Evolutionary conservation across 2,113 vertebrate species (phyloP), one percentile per base, ranked within the genome.

Genomic region (Amphiprion percula): DNA sequence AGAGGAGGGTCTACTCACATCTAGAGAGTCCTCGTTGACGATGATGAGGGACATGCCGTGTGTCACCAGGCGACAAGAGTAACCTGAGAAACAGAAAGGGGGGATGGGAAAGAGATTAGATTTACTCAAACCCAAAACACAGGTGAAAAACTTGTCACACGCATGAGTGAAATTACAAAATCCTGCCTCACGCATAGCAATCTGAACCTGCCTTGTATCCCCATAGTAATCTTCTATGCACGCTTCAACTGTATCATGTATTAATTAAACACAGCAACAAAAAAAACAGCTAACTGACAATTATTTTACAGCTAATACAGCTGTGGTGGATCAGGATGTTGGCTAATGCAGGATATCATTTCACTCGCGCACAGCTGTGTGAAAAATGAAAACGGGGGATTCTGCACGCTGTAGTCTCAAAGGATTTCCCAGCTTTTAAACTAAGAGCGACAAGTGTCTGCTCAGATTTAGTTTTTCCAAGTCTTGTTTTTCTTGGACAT

Each of bases 21-120:
- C 98, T 83, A 99, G 91, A 0, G 98, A 99, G 86, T 99, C 97
- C 86, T 99, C 97, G 54, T 99, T 99, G 93, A 99, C 91, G 21
- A 98, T 92, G 91, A 99, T 95, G 76, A 99, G 98, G 91, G 97
- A 97, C 98, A 99, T 99, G 84, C 94, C 97, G 80, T 99, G 97
- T 30, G 97, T 96, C 66, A 99, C 95, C 80, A 99, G 91, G 53
- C 93, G 95, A 91, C 98, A 99, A 55, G 98, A 99, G 76, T 99
- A 99, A 56, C 97, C 98, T 99, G 90, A 81, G 94, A 90, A 26
- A 68, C 39, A 85, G 58, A 73, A 19, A 85, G 3, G 91, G 37
- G 67, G 71, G 74, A 60, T 46, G 80, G 68, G 72, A 41, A 54
- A 33, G 73, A 47, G 79, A 80, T 80, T 73, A 80, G 50, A 69